Base-by-base conservation (phyloP, 2,113 vertebrate genomes). In the Callospermophilus lateralis region DNA sequence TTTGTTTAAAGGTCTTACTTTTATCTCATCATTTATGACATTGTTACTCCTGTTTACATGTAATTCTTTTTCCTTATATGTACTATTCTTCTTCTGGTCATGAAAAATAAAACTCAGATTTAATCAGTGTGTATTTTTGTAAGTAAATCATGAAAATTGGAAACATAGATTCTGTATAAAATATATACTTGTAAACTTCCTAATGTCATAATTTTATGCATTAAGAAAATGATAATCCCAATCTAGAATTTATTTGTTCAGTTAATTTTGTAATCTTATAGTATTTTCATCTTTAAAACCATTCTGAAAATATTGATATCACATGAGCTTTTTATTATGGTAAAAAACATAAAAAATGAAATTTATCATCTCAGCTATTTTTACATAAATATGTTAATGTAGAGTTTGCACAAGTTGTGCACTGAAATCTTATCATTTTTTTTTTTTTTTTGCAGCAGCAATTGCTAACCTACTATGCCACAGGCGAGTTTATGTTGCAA, bases 221-320 rank as follows among this genome's bases (percentile, higher is more conserved):
- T 51, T 53, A 88, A 42, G 0, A 1, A 32, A 78, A 17, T n/a
- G 37, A 67, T 67, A 76, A 42, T 32, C 12, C 1, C 58, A 20
- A 32, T 12, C 17, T 58, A 80, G 30, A 73, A 68, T 34, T 95
- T 74, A 42, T 79, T 83, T 79, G 4, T 89, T 78, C 53, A 24
- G 0, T 51, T 76, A 65, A 26, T n/a, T 28, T 79, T 80, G 51
- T 8, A 76, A 48, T 80, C 20, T 85, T 55, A 51, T 2, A 11
- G 28, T n/a, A 1, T 70, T 45, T 68, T 26, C 0, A 63, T 20
- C 37, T 85, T 74, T 93, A 58, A 42, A 81, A 84, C 39, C 17
- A 94, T 53, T 67, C 76, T 81, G 26, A 76, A 90, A 88, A 92
- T 9, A 80, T 3, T 58, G 10, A 91, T 80, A 80, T 92, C 19